Base-by-base conservation (phyloP, 2,888 invertebrate genomes). In the Cerastis leucographa region DNA sequence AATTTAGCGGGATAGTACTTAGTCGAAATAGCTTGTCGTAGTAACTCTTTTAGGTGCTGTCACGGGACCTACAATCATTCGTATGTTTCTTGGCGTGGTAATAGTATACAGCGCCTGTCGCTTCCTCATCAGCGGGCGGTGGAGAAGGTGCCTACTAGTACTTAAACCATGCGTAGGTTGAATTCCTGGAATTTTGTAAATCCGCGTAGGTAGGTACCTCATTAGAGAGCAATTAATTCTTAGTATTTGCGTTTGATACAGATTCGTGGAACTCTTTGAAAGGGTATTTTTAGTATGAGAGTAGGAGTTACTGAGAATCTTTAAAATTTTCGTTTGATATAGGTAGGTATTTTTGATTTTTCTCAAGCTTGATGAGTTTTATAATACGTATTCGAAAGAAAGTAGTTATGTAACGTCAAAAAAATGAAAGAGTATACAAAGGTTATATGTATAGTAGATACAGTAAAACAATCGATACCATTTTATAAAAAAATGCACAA, bases 81-180 rank as follows among this genome's bases (percentile, higher is more conserved):
- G 29, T 5, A 19, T 29, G 9, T 29, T 29, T 59, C 17, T 59
- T 59, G 29, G 29, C 29, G 8, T 56, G 25, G 14, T 25, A 25
- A 2, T 56, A 25, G 6, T 56, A 7, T 14, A 56, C 7, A 56
- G 56, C 25, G 25, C 17, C 17, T 29, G 1, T 61, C 29, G 35
- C 61, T 61, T 35, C 61, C 19, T 19, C 61, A 35, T 35, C 19
- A 35, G 19, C 35, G 29, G 61, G 61, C 35, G 19, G 19, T 61
- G 9, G 29, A 11, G 35, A 9, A 9, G 29, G 61, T 19, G 11
- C 46, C 46, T 49, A 46, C 44, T 68, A 71, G 59, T 83, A 66
- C 69, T 82, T 81, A 78, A 66, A 72, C 65, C 42, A 64, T 62
- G 35, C 66, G 69, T 29, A 46, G 40, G 66, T 35, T 67, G 11